Conservation (phyloP, 2,797 vertebrate genomes). For the Otus scops region DNA sequence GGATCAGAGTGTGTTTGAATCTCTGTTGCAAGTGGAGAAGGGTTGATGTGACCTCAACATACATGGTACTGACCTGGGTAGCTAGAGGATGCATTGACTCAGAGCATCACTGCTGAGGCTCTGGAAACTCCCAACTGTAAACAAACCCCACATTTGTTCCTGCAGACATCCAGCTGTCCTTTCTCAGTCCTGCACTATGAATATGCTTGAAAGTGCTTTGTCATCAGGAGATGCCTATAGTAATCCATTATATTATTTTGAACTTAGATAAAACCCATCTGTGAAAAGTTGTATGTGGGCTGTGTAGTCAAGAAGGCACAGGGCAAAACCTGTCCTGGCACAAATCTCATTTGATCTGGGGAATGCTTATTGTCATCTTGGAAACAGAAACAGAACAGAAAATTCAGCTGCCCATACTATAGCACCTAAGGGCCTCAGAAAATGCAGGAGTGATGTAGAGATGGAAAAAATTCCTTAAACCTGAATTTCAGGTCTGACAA, state of each 20-base stretch:
- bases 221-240: conserved; percentile 11
- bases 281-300: not conserved
- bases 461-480: not conserved
- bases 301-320: not conserved
- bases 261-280: not conserved
- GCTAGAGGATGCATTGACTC: not conserved
- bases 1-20: not conserved
- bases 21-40: not conserved
- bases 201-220: conserved; percentile 14
- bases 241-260: not conserved
- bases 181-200: not conserved
- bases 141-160: not conserved
- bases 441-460: not conserved
- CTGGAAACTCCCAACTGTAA: conserved; percentile 15
- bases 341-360: not conserved
- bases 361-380: not conserved
- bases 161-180: conserved; percentile 31
- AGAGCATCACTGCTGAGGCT: not conserved
- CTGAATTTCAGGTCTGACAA: not conserved
- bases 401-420: not conserved
- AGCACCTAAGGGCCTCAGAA: not conserved
- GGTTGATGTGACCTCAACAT: not conserved
- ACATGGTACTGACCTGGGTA: not conserved
- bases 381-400: not conserved
- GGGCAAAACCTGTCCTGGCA: not conserved